phyloP scores from a whole-genome alignment of 2,797 vertebrate genomes.

The Luscinia megarhynchos region DNA sequence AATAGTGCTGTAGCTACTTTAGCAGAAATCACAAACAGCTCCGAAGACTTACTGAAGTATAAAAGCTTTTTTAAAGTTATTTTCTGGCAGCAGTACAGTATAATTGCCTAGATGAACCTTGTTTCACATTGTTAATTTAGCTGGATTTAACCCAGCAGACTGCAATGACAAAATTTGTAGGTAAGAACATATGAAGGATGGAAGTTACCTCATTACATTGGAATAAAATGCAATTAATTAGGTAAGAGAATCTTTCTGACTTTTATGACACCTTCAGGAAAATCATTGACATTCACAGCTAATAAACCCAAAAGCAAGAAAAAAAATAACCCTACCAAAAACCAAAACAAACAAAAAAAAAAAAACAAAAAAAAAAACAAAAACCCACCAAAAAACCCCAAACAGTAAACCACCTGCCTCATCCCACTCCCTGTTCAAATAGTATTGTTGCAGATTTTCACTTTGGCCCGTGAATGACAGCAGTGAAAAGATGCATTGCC shows the following conservation, averaged over 20 bases:
- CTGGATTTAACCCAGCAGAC: background rate
- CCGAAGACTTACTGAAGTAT: background rate
- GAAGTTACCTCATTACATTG: background rate
- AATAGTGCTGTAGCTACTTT: background rate
- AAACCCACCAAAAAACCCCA: no score
- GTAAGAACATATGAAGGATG: background rate
- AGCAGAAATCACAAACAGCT: background rate
- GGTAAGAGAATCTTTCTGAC: background rate
- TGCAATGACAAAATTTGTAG: background rate
- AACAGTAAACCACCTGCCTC: background rate
- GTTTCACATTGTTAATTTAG: background rate
- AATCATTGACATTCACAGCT: background rate
- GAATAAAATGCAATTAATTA: background rate
- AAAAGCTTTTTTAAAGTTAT: background rate
- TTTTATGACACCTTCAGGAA: background rate
- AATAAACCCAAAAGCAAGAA: background rate
- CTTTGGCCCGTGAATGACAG: background rate
- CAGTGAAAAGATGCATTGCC: background rate
- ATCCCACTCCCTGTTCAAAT: background rate
- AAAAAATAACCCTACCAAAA: background rate
- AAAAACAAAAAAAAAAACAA: no score
- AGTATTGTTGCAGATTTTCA: background rate
- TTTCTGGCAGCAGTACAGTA: background rate
- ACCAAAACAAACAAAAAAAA: background rate
- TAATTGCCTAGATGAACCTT: background rate